A percentile compares a stretch with the other conserved stretches of the same genome.
Evolutionary conservation across 2,888 invertebrate species (phyloP).

Genomic region (Amiota mariae): DNA sequence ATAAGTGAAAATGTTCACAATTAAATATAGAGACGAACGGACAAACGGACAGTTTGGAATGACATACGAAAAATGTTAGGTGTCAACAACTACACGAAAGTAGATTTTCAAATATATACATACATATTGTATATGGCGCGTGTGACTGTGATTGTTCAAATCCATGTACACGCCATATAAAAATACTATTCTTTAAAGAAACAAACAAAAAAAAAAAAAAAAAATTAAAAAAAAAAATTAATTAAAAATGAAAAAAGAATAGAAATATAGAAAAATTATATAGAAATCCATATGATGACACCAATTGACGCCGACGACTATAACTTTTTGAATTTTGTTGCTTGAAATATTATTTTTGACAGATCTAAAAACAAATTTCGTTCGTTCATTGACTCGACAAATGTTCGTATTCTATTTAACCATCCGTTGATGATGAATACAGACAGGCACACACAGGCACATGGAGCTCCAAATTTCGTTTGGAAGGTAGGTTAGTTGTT

Average conservation of each 20-base stretch:
- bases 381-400: slow-evolving; percentile 56
- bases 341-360: slow-evolving; percentile 44
- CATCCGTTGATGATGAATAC: background rate
- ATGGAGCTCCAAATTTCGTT: background rate
- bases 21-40: slow-evolving; percentile 30
- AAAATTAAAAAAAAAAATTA: no score
- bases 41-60: slow-evolving; percentile 1
- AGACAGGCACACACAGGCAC: background rate
- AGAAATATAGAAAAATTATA: slow-evolving; percentile 40
- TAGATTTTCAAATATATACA: slow-evolving; percentile 49
- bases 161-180: no score
- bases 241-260: slow-evolving; percentile 6
- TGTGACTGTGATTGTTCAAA: no score
- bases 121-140: background rate
- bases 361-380: slow-evolving; percentile 53
- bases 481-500: background rate
- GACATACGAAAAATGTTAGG: slow-evolving; percentile 62
- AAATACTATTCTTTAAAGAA: background rate
- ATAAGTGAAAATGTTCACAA: slow-evolving; percentile 24
- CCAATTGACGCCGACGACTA: slow-evolving; percentile 38
- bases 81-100: slow-evolving; percentile 58
- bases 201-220: background rate
- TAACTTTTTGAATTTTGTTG: background rate
- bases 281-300: slow-evolving; percentile 47
- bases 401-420: background rate